Evolutionary conservation across 2,113 vertebrate species (phyloP).

Genomic region (Geococcyx californianus): DNA sequence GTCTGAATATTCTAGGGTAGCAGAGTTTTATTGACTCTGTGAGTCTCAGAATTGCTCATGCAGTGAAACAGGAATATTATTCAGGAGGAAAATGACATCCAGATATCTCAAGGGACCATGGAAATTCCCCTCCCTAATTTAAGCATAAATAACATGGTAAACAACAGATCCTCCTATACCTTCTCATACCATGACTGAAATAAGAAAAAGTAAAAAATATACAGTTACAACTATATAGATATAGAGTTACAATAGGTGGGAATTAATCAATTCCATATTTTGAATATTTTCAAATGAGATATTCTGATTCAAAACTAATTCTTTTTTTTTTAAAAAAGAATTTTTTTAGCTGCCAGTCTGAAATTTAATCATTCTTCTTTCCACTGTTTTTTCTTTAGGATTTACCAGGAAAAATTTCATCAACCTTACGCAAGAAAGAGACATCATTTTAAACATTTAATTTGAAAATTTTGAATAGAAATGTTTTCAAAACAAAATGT

Average conservation of each 20-base stretch:
- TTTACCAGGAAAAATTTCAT: not conserved
- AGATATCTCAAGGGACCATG: not conserved
- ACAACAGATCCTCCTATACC: not conserved
- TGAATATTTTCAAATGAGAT: not conserved
- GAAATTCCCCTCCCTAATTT: not conserved
- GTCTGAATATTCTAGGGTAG: not conserved
- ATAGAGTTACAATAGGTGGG: not conserved
- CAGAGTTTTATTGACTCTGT: not conserved
- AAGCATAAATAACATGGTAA: not conserved
- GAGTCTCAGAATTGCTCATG: not conserved
- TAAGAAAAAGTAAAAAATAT: not conserved
- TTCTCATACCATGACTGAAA: not conserved
- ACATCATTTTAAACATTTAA: fast-evolving
- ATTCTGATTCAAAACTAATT: not conserved
- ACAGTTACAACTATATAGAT: not conserved
- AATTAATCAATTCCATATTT: not conserved
- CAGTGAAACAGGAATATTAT: not conserved
- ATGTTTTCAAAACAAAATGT: not conserved
- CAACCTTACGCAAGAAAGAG: not conserved
- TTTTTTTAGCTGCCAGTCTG: not conserved
- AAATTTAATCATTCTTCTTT: not conserved
- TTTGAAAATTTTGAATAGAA: not conserved
- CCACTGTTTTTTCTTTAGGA: not conserved
- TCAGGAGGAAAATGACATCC: not conserved
- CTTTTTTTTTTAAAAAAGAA: not conserved